Base-by-base conservation (phyloP, 2,888 invertebrate genomes). In the Alitta virens region DNA sequence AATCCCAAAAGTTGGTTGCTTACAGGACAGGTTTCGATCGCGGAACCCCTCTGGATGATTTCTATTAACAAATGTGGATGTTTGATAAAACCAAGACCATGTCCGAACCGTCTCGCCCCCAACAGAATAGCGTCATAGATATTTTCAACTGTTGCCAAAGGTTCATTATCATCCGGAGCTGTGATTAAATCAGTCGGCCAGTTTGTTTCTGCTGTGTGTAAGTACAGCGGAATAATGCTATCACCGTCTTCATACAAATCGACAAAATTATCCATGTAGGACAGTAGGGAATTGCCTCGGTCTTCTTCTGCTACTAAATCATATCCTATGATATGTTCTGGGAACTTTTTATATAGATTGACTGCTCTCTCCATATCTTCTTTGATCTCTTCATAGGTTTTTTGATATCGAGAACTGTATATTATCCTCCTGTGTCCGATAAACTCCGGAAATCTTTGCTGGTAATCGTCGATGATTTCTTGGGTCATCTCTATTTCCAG, bases 1-100 rank as follows among this genome's bases (percentile, higher is more conserved):
- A 64, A 69, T 2, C 70, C 72, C 14, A 72, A 59, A 2, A 72
- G 33, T 54, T 72, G 71, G 55, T 72, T 71, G 57, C 69, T 69
- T 18, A 68, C 63, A 12, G 68, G 65, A 52, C 70, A 71, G 7
- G 62, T 49, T 53, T 71, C 71, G 24, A 71, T 38, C 12, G 70
- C 68, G 12, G 69, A 63, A n/a, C 59, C 46, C 21, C 63, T 56
- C 24, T 58, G 56, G 18, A 58, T 54, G 12, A 71, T 42, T 7
- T 60, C n/a, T n/a, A 63, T 12, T 23, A 61, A 40, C 12, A 71
- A 54, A 27, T 68, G 69, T 2, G 71, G 72, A 56, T 67, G 68
- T 58, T 69, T 72, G 18, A 64, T 40, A 40, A 66, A 66, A 3
- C 66, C 71, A 2, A 68, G 46, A 9, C 68, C 71, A 58, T 72